A percentile compares a stretch with the other conserved stretches of the same genome.
Conservation (phyloP, 2,113 vertebrate genomes). For the Dunckerocampus dactyliophorus region DNA sequence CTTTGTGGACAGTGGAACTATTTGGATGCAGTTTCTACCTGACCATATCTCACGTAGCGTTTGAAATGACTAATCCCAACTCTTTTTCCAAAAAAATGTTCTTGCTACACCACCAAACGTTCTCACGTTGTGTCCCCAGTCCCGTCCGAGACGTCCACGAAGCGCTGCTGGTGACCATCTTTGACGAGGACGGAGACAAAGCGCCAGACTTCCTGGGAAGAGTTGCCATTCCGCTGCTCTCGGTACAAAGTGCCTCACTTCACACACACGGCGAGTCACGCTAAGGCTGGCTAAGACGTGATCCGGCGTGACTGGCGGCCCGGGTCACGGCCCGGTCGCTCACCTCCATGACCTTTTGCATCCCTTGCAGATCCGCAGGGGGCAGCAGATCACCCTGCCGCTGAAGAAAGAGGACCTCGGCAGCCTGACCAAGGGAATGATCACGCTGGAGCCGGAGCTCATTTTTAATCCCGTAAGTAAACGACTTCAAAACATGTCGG, state of each 20-base stretch:
- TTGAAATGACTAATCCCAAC: too few species aligned
- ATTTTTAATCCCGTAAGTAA: constrained; percentile 89
- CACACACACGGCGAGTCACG: neutral
- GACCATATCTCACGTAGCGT: too few species aligned
- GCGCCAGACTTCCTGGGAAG: constrained; percentile 96
- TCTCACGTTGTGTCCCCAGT: constrained; percentile 58
- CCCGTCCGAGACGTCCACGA: constrained; percentile 94
- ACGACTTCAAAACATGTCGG: constrained; percentile 18
- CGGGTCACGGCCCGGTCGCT: constrained; percentile 32
- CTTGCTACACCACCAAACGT: too few species aligned
- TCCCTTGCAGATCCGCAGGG: constrained; percentile 79
- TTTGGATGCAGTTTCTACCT: too few species aligned
- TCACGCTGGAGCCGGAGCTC: constrained; percentile 90
- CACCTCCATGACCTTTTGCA: constrained; percentile 52
- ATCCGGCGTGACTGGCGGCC: constrained; percentile 55
- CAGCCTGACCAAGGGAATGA: constrained; percentile 81
- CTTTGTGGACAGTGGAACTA: too few species aligned
- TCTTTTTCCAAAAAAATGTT: too few species aligned
- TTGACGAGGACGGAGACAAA: constrained; percentile 98
- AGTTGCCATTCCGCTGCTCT: constrained; percentile 89
- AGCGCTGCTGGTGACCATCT: constrained; percentile 87
- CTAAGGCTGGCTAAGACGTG: constrained; percentile 40
- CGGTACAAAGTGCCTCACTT: constrained; percentile 62
- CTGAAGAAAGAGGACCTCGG: constrained; percentile 93
- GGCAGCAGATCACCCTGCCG: constrained; percentile 75